Evolutionary conservation across 2,888 invertebrate species (phyloP).

Genomic region (Synanthedon tipuliformis): DNA sequence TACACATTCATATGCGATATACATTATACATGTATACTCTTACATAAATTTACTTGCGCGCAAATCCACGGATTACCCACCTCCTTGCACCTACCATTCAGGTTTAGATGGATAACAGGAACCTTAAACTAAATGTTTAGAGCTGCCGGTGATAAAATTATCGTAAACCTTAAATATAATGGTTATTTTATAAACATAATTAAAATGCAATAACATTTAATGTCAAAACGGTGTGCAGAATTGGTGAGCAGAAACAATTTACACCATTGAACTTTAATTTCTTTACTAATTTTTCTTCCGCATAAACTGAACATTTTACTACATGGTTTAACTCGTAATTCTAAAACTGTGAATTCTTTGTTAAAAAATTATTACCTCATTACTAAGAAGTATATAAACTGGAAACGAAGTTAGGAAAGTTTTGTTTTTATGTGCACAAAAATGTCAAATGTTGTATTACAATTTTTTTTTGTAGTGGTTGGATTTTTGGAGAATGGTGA

Average conservation of each 20-base stretch:
- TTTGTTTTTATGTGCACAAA: too few relatives aligned
- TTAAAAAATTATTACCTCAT: too few relatives aligned
- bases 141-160: background rate
- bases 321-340: too few relatives aligned
- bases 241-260: background rate
- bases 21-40: constrained; percentile 1
- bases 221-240: background rate
- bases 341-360: too few relatives aligned
- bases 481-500: too few relatives aligned
- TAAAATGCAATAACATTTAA: background rate
- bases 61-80: constrained; percentile 6
- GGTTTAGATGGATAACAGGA: constrained; percentile 7
- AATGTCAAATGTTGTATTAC: too few relatives aligned
- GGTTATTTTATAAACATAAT: background rate
- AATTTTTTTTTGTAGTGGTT: too few relatives aligned
- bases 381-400: too few relatives aligned
- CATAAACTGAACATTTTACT: too few relatives aligned
- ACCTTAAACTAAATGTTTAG: background rate
- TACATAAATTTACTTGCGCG: constrained; percentile 4
- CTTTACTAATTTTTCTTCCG: too few relatives aligned
- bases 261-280: too few relatives aligned
- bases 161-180: background rate
- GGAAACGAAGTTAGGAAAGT: too few relatives aligned
- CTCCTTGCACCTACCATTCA: constrained; percentile 10
- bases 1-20: constrained; percentile 3